phyloP scores from a whole-genome alignment of 2,888 invertebrate genomes.

The Timema podura region DNA sequence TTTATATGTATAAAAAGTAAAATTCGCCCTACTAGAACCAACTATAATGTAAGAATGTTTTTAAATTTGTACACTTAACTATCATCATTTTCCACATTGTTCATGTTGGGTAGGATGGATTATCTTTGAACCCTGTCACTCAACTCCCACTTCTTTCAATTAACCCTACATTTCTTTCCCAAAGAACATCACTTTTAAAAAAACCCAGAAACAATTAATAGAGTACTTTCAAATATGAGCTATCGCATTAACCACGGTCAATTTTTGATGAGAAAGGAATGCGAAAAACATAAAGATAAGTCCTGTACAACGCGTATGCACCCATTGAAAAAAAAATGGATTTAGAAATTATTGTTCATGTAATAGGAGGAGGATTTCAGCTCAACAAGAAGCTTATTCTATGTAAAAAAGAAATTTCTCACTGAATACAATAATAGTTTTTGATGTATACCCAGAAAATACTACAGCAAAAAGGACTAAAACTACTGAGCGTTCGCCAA shows the following conservation, averaged over 20 bases:
- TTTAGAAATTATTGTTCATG: background rate
- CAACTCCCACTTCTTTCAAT: too few relatives aligned
- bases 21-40: too few relatives aligned
- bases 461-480: background rate
- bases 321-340: background rate
- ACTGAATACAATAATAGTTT: background rate
- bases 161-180: background rate
- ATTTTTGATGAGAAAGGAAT: background rate
- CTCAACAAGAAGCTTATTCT: background rate
- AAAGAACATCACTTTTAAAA: background rate
- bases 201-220: background rate
- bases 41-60: too few relatives aligned
- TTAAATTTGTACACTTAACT: too few relatives aligned
- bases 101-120: too few relatives aligned
- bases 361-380: background rate
- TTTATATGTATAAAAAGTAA: too few relatives aligned
- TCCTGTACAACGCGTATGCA: background rate
- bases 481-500: background rate
- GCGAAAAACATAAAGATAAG: background rate
- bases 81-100: too few relatives aligned
- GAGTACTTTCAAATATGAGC: background rate
- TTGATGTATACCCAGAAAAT: background rate
- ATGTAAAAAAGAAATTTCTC: background rate
- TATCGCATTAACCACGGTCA: background rate
- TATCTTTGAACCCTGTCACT: too few relatives aligned